A percentile compares a stretch with the other conserved stretches of the same genome.
Conservation (phyloP, 2,797 vertebrate species). For the Synaphobranchus kaupii region DNA sequence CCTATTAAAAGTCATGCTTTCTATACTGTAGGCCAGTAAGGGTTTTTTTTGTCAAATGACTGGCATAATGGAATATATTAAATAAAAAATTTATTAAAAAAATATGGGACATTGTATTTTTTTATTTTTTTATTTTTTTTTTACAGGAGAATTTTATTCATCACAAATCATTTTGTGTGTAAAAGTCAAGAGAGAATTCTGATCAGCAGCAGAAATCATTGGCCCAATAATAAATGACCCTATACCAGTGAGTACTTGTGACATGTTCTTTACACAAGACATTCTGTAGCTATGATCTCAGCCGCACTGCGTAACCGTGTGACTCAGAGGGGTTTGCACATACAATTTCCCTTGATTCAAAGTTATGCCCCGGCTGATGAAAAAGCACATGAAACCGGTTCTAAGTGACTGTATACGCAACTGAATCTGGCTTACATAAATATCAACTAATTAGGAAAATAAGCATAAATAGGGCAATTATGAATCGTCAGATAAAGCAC, state of each 20-base stretch:
- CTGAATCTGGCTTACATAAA: background rate
- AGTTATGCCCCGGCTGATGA: background rate
- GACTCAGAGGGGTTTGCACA: background rate
- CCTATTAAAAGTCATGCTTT: background rate
- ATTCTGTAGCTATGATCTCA: constrained; percentile 11
- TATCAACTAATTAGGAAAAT: background rate
- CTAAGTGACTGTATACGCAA: too few species aligned
- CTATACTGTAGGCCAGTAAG: background rate
- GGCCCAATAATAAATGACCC: background rate
- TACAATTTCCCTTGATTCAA: background rate
- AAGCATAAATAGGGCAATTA: background rate
- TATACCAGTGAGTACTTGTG: background rate
- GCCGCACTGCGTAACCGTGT: background rate
- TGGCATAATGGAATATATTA: background rate
- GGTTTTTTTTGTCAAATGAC: background rate
- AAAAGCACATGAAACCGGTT: background rate
- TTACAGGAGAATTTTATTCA: background rate
- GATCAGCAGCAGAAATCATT: background rate
- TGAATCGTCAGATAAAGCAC: background rate
- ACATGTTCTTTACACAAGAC: constrained; percentile 6
- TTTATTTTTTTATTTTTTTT: too few species aligned
- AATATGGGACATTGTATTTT: background rate
- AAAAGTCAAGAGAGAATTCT: background rate
- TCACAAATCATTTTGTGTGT: background rate
- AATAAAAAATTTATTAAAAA: background rate